phyloP scores from a whole-genome alignment of 2,797 vertebrate species.

The Rallus crepitans region DNA sequence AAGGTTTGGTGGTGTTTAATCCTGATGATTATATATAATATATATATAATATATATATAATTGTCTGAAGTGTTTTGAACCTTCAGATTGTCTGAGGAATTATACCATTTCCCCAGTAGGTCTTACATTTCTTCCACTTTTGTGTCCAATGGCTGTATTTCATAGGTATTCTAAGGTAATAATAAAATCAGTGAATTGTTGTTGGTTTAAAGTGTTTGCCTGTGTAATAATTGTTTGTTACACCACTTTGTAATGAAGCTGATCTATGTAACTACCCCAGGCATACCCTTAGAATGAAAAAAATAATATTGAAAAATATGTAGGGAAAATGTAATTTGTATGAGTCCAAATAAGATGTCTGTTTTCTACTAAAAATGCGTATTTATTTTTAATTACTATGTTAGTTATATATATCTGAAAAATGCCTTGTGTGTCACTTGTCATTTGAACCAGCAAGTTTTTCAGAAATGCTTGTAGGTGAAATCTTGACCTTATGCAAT shows the following conservation, averaged over 20 bases:
- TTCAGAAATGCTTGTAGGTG: not conserved
- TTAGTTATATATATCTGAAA: not conserved
- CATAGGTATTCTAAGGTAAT: not conserved
- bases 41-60: not conserved
- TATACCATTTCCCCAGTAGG: not conserved
- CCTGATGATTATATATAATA: not conserved
- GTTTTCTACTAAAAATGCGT: not conserved
- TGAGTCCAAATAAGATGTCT: not conserved
- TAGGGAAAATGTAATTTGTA: not conserved
- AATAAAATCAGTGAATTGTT: not conserved
- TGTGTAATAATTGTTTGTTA: not conserved
- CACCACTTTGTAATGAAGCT: not conserved
- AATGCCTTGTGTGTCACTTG: not conserved
- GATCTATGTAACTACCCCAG: not conserved
- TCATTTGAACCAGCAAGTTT: not conserved
- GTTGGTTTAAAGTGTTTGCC: not conserved
- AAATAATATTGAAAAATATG: not conserved
- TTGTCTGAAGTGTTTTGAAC: not conserved
- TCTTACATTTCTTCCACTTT: not conserved
- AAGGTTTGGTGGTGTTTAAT: not conserved
- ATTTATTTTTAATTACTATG: not conserved
- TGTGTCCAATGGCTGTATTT: not conserved
- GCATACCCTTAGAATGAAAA: not conserved
- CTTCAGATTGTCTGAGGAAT: not conserved
- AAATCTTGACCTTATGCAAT: not conserved